A percentile compares a stretch with the other conserved stretches of the same genome.
These are phyloP conservation scores for Athrips mouffetella DNA, from an alignment of 2,888 invertebrate genomes.

Conservation along the genomic window DNA sequence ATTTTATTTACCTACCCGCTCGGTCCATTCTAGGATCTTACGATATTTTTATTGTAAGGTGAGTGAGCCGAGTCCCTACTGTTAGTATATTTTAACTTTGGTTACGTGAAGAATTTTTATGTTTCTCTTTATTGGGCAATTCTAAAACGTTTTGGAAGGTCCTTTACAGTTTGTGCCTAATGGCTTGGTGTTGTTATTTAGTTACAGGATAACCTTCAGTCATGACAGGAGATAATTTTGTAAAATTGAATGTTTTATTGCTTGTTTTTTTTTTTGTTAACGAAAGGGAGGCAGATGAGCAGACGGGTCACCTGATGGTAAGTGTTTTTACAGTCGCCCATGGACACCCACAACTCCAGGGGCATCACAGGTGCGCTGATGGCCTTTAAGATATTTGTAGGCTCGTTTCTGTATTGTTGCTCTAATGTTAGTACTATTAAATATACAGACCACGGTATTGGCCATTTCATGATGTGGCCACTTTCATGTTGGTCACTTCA, in stretches of 20 bases:
- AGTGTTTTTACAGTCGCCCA: too few species aligned
- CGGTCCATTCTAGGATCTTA: slow-evolving; percentile 40
- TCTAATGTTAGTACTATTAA: too few species aligned
- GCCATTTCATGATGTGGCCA: too few species aligned
- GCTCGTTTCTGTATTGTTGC: too few species aligned
- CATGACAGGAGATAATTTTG: slow-evolving; percentile 8
- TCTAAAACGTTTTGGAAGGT: slow-evolving; percentile 16
- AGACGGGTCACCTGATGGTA: too few species aligned
- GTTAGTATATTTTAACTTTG: slow-evolving; percentile 38
- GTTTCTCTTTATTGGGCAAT: slow-evolving; percentile 26
- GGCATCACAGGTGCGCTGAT: too few species aligned
- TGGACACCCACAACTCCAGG: too few species aligned
- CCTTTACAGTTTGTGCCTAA: slow-evolving; percentile 24
- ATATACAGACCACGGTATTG: too few species aligned
- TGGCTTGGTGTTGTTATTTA: slow-evolving; percentile 14
- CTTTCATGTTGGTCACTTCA: too few species aligned
- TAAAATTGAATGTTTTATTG: too few species aligned
- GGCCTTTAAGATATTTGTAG: too few species aligned
- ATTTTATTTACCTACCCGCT: slow-evolving; percentile 43
- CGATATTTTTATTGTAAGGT: slow-evolving; percentile 54
- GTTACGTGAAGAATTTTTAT: slow-evolving; percentile 49
- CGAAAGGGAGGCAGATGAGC: not conserved
- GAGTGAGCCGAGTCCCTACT: slow-evolving; percentile 43
- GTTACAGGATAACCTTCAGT: slow-evolving; percentile 9
- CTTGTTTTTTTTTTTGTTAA: not conserved